Percentiles rank a stretch among this genome's conserved stretches.
Evolutionary conservation across 2,888 invertebrate genomes (phyloP).

Genomic region (Cephus runcator): DNA sequence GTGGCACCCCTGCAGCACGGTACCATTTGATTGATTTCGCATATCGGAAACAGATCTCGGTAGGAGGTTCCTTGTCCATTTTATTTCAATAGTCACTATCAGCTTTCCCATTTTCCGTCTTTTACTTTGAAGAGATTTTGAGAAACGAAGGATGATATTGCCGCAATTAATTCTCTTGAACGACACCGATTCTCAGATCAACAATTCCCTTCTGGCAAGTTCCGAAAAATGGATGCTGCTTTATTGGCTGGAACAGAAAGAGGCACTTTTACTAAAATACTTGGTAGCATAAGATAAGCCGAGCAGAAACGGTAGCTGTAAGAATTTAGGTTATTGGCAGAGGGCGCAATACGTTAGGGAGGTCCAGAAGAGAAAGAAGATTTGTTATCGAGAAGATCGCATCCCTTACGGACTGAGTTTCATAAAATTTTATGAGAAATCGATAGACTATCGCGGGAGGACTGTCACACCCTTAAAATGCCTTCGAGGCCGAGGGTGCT

Average conservation of each 20-base stretch:
- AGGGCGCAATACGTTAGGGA: neutral
- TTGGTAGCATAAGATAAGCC: neutral
- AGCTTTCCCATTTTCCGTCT: neutral
- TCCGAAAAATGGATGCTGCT: neutral
- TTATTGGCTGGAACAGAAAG: neutral
- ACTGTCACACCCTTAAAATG: neutral
- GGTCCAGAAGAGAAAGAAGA: neutral
- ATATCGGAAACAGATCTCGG: neutral
- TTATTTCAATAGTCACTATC: neutral
- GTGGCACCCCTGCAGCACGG: neutral
- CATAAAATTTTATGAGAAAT: slow-evolving; percentile 51
- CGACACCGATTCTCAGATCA: neutral
- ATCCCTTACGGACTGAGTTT: slow-evolving; percentile 12
- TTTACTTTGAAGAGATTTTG: neutral
- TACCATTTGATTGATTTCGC: neutral
- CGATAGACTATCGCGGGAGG: slow-evolving; percentile 44
- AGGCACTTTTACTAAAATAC: neutral
- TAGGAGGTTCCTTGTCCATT: neutral
- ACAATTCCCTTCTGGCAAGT: neutral
- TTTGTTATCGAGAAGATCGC: neutral
- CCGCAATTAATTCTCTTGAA: neutral
- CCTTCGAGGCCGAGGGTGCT: neutral
- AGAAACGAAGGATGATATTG: neutral
- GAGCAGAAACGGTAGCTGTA: neutral
- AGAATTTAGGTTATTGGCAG: neutral